Conservation (phyloP, 1,140 invertebrate genomes). For the Conus betulinus region DNA sequence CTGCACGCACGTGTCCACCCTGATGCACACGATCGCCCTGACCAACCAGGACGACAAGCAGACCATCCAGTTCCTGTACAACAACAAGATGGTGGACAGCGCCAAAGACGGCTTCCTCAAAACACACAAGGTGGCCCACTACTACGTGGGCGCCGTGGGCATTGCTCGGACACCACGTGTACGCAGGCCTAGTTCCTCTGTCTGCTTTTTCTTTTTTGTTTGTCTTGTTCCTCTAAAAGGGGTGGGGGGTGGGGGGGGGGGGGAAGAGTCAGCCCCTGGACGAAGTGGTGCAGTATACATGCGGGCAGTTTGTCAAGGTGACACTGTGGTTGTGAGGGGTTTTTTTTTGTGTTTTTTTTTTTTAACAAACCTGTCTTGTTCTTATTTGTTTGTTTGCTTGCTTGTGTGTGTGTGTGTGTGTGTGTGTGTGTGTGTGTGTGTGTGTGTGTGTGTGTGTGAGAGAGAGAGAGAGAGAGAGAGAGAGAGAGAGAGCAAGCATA, state of each 20-base stretch:
- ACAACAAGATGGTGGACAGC: neutral
- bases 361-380: neutral
- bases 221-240: too few species aligned
- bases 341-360: neutral
- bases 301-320: too few species aligned
- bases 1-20: neutral
- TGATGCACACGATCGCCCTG: neutral
- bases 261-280: neutral
- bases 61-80: neutral
- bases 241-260: neutral
- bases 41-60: neutral
- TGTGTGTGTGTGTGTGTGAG: neutral
- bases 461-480: neutral
- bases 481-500: neutral
- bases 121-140: neutral
- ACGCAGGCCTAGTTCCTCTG: too few species aligned
- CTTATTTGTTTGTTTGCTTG: neutral
- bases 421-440: constrained; percentile 10
- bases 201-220: too few species aligned
- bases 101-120: neutral
- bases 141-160: neutral
- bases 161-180: too few species aligned
- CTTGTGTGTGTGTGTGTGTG: neutral
- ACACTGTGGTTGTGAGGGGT: too few species aligned
- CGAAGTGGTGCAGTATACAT: neutral